These are phyloP conservation scores for Garrulus glandarius DNA, from an alignment of 2,797 vertebrate species.

Conservation along the genomic window DNA sequence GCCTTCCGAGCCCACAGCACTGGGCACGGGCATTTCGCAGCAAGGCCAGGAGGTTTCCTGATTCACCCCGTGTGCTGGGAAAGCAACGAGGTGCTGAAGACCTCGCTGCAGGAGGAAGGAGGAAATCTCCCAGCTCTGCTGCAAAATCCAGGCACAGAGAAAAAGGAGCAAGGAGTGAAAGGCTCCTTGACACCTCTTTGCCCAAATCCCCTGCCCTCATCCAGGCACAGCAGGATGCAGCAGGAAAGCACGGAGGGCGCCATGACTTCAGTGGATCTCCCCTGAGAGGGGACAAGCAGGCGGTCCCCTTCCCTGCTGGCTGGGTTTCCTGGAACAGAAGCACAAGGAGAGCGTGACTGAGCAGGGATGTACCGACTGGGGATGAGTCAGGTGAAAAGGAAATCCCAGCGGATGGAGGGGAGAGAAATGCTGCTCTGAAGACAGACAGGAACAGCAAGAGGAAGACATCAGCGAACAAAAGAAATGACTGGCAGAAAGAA, in stretches of 20 bases:
- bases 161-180: neutral
- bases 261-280: neutral
- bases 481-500: neutral
- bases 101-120: neutral
- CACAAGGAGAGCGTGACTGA: neutral
- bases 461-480: constrained; percentile 29
- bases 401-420: constrained; percentile 39
- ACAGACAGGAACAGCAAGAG: neutral
- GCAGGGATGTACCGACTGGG: neutral
- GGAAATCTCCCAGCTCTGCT: neutral
- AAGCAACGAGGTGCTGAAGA: neutral
- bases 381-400: constrained; percentile 57
- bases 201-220: neutral
- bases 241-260: neutral
- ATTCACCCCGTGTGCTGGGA: neutral
- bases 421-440: constrained; percentile 9
- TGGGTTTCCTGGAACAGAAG: neutral
- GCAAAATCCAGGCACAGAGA: neutral
- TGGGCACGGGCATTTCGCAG: neutral
- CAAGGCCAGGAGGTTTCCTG: rapidly evolving
- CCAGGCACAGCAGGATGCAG: neutral
- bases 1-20: neutral
- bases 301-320: neutral
- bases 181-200: neutral
- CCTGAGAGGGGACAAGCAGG: neutral